phyloP scores from a whole-genome alignment of 1,140 invertebrate genomes.

The silkworm (Bombyx mori) region ASM3026992v2 NC_085110.1:6107001-6107500 shows the following conservation, averaged over 20 bases:
- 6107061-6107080: no score
- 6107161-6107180: not conserved
- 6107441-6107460: not conserved
- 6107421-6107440: not conserved
- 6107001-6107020: no score
- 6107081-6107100: no score
- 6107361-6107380: slow-evolving; percentile 53
- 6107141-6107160: not conserved
- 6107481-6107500: not conserved
- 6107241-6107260: slow-evolving; percentile 87
- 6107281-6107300: slow-evolving; percentile 94
- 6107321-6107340: slow-evolving; percentile 92
- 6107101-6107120: no score
- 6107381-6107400: not conserved
- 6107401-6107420: not conserved
- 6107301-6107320: slow-evolving; percentile 91
- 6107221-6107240: not conserved
- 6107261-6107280: slow-evolving; percentile 91
- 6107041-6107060: no score
- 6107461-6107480: not conserved
- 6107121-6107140: no score
- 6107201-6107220: not conserved
- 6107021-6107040: no score
- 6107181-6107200: slow-evolving; percentile 2
- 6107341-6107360: slow-evolving; percentile 72